Evolutionary conservation across 2,797 vertebrate genomes (phyloP).

Genomic region (Syngnathus acus): DNA sequence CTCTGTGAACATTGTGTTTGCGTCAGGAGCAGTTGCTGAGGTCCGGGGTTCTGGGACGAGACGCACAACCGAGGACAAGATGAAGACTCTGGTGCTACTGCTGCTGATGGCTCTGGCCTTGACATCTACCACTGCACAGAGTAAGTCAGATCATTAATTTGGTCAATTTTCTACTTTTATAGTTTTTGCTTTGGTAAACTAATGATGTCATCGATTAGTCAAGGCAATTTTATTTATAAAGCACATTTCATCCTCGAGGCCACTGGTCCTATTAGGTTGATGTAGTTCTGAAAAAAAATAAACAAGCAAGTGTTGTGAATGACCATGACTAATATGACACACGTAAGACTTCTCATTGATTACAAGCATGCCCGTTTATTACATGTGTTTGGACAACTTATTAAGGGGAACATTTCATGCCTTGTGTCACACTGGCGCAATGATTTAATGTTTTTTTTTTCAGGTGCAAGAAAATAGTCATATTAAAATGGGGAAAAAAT

Average conservation of each 20-base stretch:
- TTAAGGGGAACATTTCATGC: background rate
- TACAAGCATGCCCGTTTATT: background rate
- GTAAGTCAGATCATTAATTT: slow-evolving; percentile 53
- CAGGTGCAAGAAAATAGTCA: too few species aligned
- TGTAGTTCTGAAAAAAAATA: background rate
- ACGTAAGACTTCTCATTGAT: background rate
- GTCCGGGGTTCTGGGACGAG: slow-evolving; percentile 43
- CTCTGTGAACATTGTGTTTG: slow-evolving; percentile 42
- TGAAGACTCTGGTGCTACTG: slow-evolving; percentile 54
- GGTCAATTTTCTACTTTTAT: background rate
- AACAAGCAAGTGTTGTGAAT: background rate
- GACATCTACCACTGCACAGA: slow-evolving; percentile 37
- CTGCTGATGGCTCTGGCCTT: slow-evolving; percentile 45
- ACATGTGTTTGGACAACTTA: background rate
- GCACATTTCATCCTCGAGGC: too few species aligned
- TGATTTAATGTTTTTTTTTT: background rate
- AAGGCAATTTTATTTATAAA: too few species aligned
- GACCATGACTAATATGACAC: background rate
- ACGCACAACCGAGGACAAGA: slow-evolving; percentile 35
- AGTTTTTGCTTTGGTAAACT: background rate
- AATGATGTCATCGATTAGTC: background rate
- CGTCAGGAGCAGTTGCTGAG: slow-evolving; percentile 39
- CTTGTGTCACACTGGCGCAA: background rate
- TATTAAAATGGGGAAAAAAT: too few species aligned
- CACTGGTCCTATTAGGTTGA: background rate